Conservation (phyloP, 1,140 invertebrate genomes). For the Odontomachus brunneus region DNA sequence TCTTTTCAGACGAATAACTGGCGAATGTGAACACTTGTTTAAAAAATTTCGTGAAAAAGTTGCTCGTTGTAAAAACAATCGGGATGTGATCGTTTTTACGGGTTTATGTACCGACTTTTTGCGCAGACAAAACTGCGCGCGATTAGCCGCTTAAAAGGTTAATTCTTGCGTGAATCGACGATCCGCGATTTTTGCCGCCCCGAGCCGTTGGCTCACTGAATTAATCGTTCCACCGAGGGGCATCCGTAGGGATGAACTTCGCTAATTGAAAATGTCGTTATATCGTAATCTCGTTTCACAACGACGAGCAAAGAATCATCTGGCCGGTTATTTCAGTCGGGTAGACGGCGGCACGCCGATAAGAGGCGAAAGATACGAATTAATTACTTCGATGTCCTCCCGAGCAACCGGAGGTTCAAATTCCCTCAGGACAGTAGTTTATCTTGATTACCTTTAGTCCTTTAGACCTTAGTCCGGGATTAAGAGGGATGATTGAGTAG, state of each 20-base stretch:
- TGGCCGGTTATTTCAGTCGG: conserved; percentile 61
- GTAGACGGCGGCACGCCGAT: conserved; percentile 31
- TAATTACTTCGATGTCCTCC: conserved; percentile 76
- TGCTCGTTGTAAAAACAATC: not conserved
- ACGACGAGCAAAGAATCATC: conserved; percentile 63
- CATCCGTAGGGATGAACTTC: conserved; percentile 31
- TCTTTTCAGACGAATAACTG: no score
- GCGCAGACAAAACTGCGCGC: not conserved
- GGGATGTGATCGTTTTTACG: not conserved
- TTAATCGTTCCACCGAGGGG: conserved; percentile 21
- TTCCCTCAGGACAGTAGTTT: conserved; percentile 73
- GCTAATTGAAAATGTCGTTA: conserved; percentile 71
- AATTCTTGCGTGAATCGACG: conserved; percentile 22
- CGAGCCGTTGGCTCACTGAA: not conserved
- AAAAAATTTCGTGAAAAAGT: conserved; percentile 22
- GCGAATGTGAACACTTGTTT: not conserved
- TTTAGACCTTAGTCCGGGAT: conserved; percentile 73
- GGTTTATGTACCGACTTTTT: not conserved
- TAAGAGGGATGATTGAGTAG: conserved; percentile 76
- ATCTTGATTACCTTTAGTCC: conserved; percentile 77
- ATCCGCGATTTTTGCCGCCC: conserved; percentile 5
- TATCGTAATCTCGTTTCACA: conserved; percentile 64
- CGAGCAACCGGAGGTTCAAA: conserved; percentile 71
- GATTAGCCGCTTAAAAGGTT: not conserved
- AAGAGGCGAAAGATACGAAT: conserved; percentile 74